Evolutionary conservation across 2,888 invertebrate genomes (phyloP).

Genomic region (Steinernema carpocapsae): DNA sequence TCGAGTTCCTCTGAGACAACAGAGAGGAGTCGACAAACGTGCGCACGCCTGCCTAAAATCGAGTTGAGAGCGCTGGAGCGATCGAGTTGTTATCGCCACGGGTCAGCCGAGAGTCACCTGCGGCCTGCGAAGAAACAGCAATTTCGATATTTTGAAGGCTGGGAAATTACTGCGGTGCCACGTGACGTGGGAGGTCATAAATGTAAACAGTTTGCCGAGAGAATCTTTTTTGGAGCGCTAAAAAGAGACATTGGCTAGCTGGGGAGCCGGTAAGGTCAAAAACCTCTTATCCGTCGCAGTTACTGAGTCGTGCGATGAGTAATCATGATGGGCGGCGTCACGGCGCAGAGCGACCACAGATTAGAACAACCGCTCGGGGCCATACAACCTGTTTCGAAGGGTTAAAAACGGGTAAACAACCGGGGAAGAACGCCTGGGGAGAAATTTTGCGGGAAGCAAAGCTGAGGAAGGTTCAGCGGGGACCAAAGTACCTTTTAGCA

Average conservation of each 20-base stretch:
- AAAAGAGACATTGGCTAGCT: too few relatives aligned
- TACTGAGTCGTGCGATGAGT: not conserved
- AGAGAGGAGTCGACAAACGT: constrained; percentile 8
- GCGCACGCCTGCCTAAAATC: constrained; percentile 27
- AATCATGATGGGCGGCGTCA: constrained; percentile 15
- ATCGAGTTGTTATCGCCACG: constrained; percentile 16
- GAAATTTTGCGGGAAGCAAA: not conserved
- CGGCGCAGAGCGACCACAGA: constrained; percentile 12
- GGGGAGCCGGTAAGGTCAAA: too few relatives aligned
- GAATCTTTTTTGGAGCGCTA: too few relatives aligned
- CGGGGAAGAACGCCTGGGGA: constrained; percentile 14
- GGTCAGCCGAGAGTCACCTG: constrained; percentile 15
- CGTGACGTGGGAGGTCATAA: constrained; percentile 6
- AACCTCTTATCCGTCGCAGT: too few relatives aligned
- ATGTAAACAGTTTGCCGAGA: too few relatives aligned
- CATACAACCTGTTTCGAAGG: constrained; percentile 27
- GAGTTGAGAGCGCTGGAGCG: constrained; percentile 4
- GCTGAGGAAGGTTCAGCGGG: not conserved
- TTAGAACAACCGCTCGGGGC: constrained; percentile 7
- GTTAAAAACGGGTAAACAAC: constrained; percentile 32
- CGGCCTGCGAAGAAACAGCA: not conserved
- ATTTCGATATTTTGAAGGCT: constrained; percentile 13
- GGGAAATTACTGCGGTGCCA: not conserved
- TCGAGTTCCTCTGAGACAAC: constrained; percentile 15
- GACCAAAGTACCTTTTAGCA: constrained; percentile 32